Base-by-base conservation (phyloP, 2,888 invertebrate species). In the Drosophila histrio region DNA sequence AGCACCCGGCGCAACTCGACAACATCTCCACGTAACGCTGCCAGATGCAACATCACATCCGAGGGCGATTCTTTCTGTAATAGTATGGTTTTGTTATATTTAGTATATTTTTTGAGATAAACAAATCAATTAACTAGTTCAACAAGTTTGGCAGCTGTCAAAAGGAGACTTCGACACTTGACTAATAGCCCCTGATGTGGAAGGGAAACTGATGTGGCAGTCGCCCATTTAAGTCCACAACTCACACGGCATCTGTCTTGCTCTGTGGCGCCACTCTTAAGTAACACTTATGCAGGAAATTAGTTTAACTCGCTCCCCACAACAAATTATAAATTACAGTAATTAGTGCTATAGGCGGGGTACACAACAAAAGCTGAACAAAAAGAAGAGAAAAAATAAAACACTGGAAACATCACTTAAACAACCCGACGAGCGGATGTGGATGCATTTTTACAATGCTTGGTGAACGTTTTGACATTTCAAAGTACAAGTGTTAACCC, bases 11-110 rank as follows among this genome's bases (percentile, higher is more conserved):
- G 94, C 75, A 98, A 93, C 71, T 95, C 93, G 58, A 94, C 94
- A 73, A 95, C 93, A 92, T 98, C 96, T 3, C 98, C 98, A 63
- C 96, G 94, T 76, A 97, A 93, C 19, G 98, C 97, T 46, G 98
- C 97, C 91, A 97, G 93, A 93, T 98, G 98, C 89, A 98, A 94
- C 92, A 97, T 96, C 88, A 97, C 96, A 92, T 98, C 98, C 64
- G 96, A 96, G 39, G 96, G 95, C 30, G 97, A 97, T 93, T 98
- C 98, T 93, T 97, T 97, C 97, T 97, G 94, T 38, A 92, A 93
- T 71, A 77, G 50, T 17, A 19, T 21, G 11, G 11, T 15, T 28
- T 19, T 9, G 26, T 36, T 46, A 9, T 11, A n/a, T 6, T 11
- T n/a, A 13, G 8, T 24, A 24, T 50, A n/a, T 28, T 21, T 11